Base-by-base conservation (phyloP, 2,888 invertebrate genomes). In the Allygus modestus region DNA sequence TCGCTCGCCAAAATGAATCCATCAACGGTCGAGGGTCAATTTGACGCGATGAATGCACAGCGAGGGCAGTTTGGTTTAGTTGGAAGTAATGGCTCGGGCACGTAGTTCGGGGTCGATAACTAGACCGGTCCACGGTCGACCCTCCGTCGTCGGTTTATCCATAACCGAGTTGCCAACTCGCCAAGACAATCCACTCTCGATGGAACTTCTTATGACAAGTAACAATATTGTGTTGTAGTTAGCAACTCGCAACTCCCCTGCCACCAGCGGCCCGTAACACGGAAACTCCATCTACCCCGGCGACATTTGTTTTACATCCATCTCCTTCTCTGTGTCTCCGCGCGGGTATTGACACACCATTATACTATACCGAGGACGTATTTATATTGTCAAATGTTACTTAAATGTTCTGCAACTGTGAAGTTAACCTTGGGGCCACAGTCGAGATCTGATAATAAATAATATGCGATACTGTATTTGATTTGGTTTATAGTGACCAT, bases 201-300 rank as follows among this genome's bases (percentile, higher is more conserved):
- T 37, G 33, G 17, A 54, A 79, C 79, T 58, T 79, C 58, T 79
- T 31, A 79, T 58, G 37, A 54, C 75, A 28, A 73, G 46, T 46
- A 46, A 73, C 73, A 73, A 73, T 41, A 73, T 73, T 73, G 69
- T 37, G 33, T 69, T 69, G 73, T 69, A n/a, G 15, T 65, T 65
- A 28, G 65, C 65, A 31, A 65, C 65, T 65, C 28, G 12, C 41
- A 20, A 73, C 73, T 73, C 73, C 73, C 69, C 37, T 0, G 17
- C 20, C 51, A 0, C 77, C n/a, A 1, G 4, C 71, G 61, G 9
- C n/a, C 20, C 15, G 43, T n/a, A 11, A 77, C 77, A 46, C 0
- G 51, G 41, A 77, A 77, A 77, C 77, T 43, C 77, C 46, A 46
- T 77, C 23, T 41, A 9, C 69, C 23, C 11, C 23, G 23, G 73